Percentiles rank a stretch among this genome's conserved stretches.
Evolutionary conservation across 1,140 invertebrate species (phyloP).

Genomic region (Drosophila nasuta): DNA sequence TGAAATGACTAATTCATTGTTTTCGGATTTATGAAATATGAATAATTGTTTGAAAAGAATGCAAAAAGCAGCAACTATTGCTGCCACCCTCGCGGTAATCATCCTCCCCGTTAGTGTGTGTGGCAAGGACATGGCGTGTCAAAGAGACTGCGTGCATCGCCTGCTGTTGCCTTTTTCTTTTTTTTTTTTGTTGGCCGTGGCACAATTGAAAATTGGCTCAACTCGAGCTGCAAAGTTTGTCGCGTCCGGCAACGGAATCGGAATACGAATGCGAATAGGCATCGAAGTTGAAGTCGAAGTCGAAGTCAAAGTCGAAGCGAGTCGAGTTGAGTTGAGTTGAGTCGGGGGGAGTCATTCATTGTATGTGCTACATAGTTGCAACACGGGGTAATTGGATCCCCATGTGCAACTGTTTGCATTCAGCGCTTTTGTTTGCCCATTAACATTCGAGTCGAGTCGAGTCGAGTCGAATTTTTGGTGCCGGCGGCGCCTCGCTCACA

Average conservation of each 20-base stretch:
- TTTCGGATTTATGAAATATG: too few species aligned
- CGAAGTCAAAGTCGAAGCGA: neutral
- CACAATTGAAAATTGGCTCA: slow-evolving; percentile 78
- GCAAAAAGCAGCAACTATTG: neutral
- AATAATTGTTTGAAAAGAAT: too few species aligned
- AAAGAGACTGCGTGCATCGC: slow-evolving; percentile 55
- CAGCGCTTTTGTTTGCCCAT: slow-evolving; percentile 42
- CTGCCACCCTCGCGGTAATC: slow-evolving; percentile 31
- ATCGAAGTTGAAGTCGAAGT: too few species aligned
- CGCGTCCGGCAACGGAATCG: slow-evolving; percentile 13
- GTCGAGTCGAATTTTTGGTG: neutral
- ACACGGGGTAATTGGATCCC: slow-evolving; percentile 72
- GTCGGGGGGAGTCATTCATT: neutral
- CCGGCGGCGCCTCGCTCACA: slow-evolving; percentile 48
- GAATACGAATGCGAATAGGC: slow-evolving; percentile 7
- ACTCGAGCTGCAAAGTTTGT: slow-evolving; percentile 23
- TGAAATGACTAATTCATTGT: too few species aligned
- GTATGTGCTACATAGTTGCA: neutral
- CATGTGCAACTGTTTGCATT: slow-evolving; percentile 79
- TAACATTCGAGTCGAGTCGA: too few species aligned
- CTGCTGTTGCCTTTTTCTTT: slow-evolving; percentile 73
- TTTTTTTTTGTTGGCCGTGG: slow-evolving; percentile 27
- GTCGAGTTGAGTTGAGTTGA: neutral
- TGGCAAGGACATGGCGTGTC: slow-evolving; percentile 39
- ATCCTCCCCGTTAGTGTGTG: slow-evolving; percentile 17